Evolutionary conservation across 2,888 invertebrate genomes (phyloP), one percentile per base, ranked within the genome.

Genomic region (Slavum lentiscoides): DNA sequence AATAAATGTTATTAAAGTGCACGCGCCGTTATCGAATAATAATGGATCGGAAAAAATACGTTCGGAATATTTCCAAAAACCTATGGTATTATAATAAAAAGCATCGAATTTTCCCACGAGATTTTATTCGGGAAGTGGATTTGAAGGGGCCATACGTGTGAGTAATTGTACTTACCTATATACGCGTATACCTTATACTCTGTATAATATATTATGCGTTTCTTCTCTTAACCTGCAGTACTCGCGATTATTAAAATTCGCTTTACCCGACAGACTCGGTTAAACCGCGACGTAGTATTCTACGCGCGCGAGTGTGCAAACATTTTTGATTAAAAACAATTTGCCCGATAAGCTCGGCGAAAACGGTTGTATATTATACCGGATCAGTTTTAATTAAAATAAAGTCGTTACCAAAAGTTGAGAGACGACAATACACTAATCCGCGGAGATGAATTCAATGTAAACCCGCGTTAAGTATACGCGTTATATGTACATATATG

Each of bases 311-410:
- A 4, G 55, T 59, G 53, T 17, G 55, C 53, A 80, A 80, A 80
- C 55, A 80, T 69, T 72, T 55, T 55, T 23, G 64, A 80, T 80
- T 80, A 70, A 80, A 80, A 80, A 55, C 77, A 53, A 64, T 64
- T 80, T 64, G 13, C 21, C 13, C 23, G 39, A 64, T 70, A 80
- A 80, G 70, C 77, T 72, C 62, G n/a, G 23, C 77, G 53, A 80
- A 55, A 77, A 61, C 23, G 53, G 13, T 7, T 23, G 39, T 30
- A 30, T 2, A 30, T 30, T 30, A 30, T 30, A 30, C 30, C 30
- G 62, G 77, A 80, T 70, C 23, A 70, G 62, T 70, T 80, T 80
- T 64, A 80, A 80, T 80, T 80, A 80, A 80, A 80, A 70, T 55
- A 61, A 77, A 80, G 77, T 70, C 77, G 62, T 55, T 15, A 6